Evolutionary conservation across 2,113 vertebrate species (phyloP), one percentile per base, ranked within the genome.

Genomic region (Panthera tigris): DNA sequence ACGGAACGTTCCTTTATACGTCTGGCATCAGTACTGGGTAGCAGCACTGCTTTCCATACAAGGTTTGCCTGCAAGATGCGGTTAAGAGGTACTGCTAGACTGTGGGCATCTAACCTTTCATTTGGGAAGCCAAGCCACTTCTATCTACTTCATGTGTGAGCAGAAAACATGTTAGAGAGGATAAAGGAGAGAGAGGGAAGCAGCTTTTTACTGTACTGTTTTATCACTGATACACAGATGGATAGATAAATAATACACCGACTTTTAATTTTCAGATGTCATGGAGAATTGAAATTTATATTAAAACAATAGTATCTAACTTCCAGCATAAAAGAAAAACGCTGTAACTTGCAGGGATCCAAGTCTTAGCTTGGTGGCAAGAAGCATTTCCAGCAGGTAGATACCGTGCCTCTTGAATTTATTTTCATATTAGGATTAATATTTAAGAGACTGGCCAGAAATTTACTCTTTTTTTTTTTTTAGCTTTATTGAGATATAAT

Each of bases 291-390:
- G 31, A 71, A 89, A 87, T 96, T 86, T 52, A 66, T 48, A 74
- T 94, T 14, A 69, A 94, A 92, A 89, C 81, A 85, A 25, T 57
- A 36, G 52, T 90, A 73, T 66, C 50, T 81, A 93, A 89, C 45
- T 94, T 50, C 88, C 29, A 45, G 65, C 61, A 4, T n/a, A 65
- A 50, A 61, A 93, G 68, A 80, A 74, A 50, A 50, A 23, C 68
- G 85, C 71, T 50, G 55, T 96, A 71, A 80, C 69, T 50, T 33
- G 33, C 33, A 73, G 79, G 27, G 52, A 86, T 89, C 25, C 45
- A 73, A 48, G 66, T 45, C 66, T 94, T 87, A 74, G 50, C 55
- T 55, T 85, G 9, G 33, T 86, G 82, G 31, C 48, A 87, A 89
- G 85, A 69, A n/a, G 15, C 18, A 45, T 69, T 73, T 89, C 65